Conservation (phyloP, 2,797 vertebrate species). For the Allobates femoralis region DNA sequence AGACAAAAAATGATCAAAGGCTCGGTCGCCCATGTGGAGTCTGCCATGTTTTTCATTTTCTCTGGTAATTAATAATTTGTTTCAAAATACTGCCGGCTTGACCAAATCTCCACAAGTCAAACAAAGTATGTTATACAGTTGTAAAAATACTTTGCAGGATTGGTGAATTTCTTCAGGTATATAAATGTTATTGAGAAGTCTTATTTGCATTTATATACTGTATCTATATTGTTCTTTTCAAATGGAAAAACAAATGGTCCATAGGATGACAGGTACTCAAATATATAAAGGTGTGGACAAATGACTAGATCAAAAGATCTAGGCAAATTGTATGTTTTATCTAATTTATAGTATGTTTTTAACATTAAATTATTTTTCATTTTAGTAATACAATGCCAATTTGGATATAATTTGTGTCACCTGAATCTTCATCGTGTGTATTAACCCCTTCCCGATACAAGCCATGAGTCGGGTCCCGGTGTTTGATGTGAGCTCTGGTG, state of each 20-base stretch:
- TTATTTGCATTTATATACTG: not conserved
- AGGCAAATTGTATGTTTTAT: not conserved
- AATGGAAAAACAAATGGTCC: not conserved
- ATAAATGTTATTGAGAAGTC: not conserved
- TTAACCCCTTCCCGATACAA: no score
- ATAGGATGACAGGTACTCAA: no score
- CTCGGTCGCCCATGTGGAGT: conserved; percentile 30
- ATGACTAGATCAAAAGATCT: not conserved
- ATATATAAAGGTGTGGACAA: not conserved
- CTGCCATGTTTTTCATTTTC: conserved; percentile 43
- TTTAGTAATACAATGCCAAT: no score
- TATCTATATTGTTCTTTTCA: not conserved
- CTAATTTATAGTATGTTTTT: not conserved
- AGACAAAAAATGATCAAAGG: conserved; percentile 55
- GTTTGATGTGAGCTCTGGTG: no score
- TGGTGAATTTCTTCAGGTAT: not conserved
- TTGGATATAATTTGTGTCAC: no score
- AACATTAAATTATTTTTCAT: no score
- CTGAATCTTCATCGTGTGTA: no score
- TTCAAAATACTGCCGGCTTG: conserved; percentile 22
- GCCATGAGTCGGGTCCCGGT: no score
- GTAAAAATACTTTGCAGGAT: no score
- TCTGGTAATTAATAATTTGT: conserved; percentile 43
- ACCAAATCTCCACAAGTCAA: conserved; percentile 8
- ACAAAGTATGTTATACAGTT: not conserved